Evolutionary conservation across 2,888 invertebrate species (phyloP).

Genomic region (Caenorhabditis panamensis): DNA sequence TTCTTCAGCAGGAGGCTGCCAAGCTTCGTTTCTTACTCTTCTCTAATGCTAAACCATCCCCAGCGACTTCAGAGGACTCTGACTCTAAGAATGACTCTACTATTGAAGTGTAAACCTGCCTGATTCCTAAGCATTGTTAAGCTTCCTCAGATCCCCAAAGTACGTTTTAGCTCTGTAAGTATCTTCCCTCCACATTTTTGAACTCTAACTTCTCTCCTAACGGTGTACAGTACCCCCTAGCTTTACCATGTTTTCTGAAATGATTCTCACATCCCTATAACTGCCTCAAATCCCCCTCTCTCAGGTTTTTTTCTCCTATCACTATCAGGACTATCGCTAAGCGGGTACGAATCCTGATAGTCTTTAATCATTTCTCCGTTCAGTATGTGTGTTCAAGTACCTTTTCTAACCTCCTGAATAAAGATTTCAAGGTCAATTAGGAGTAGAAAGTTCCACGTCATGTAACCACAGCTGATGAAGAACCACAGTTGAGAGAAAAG

Average conservation of each 20-base stretch:
- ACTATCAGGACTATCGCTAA: neutral
- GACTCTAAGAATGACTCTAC: conserved; percentile 36
- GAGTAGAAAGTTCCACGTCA: neutral
- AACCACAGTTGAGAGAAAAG: conserved; percentile 6
- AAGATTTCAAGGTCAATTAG: no score
- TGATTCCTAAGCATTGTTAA: no score
- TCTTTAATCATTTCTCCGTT: neutral
- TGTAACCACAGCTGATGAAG: neutral
- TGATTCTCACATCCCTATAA: neutral
- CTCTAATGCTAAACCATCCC: conserved; percentile 36
- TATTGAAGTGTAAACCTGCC: conserved; percentile 9
- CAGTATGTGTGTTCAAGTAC: neutral
- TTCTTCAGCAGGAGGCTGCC: conserved; percentile 56
- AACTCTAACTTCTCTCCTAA: no score
- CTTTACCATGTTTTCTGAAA: conserved; percentile 6
- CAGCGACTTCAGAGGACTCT: conserved; percentile 17
- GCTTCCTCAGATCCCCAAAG: no score
- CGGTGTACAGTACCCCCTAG: neutral
- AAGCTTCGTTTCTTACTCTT: conserved; percentile 56
- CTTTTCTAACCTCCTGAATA: no score
- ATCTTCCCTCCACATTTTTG: no score
- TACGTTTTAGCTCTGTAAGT: no score
- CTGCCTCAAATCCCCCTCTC: neutral
- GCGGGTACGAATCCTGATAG: conserved; percentile 1
- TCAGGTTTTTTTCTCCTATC: no score